Evolutionary conservation across 1,140 invertebrate genomes (phyloP), one percentile per base, ranked within the genome.

Genomic region (Antheraea pernyi): DNA sequence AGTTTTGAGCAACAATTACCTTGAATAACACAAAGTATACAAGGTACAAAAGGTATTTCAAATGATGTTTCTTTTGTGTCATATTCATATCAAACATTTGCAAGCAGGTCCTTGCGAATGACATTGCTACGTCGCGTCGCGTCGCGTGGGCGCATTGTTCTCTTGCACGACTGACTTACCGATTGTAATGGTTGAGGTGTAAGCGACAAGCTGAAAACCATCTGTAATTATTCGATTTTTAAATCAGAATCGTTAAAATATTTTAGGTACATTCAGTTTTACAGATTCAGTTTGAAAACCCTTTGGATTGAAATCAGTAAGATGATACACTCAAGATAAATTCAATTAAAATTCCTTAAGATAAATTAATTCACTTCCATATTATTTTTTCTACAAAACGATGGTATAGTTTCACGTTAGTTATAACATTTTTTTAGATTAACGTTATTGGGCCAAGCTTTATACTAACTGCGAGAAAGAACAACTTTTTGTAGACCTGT

Each of bases 81-180:
- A 67, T 73, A 78, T 79, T 74, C 73, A 73, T 81, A 79, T 79
- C 79, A 79, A 79, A 79, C 73, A 75, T 78, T 75, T 71, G 75
- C 76, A 76, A 79, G 77, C 76, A 83, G 79, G 81, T 83, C 81
- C 79, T 83, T 81, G 81, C 77, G 72, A 75, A 71, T 79, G 80
- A 75, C 80, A 77, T 80, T 76, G 80, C 80, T 59, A 70, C 74
- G 75, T 78, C 72, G 39, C 11, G 39, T 42, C 39, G 39, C 39
- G 39, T 42, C 39, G 39, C 39, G 39, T 42, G 39, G 76, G 73
- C 67, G 78, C 76, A 84, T 82, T 85, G 79, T 80, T 80, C 72
- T 71, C 70, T 65, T 72, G 71, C 75, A 76, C 74, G 76, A 75
- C 70, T 77, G 67, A 72, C 71, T 77, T 71, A 72, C 72, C 60